A percentile compares a stretch with the other conserved stretches of the same genome.
These are phyloP conservation scores for Taenioides sp. DNA, from an alignment of 2,797 vertebrate genomes.

Conservation along the genomic window DNA sequence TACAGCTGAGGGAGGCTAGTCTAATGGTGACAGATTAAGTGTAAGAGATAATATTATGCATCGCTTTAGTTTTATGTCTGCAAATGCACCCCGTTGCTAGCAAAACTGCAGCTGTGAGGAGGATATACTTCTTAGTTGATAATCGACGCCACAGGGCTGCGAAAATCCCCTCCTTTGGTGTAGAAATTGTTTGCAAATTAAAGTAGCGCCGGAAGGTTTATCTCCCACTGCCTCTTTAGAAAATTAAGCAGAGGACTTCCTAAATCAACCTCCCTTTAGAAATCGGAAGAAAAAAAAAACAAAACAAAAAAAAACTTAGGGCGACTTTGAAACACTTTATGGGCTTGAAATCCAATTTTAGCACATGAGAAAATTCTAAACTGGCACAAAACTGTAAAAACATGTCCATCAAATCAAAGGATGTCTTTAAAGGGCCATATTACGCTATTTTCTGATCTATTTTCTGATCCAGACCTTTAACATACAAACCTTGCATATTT, in stretches of 20 bases:
- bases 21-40: conserved; percentile 25
- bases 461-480: no score
- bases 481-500: no score
- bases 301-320: no score
- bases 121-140: conserved; percentile 43
- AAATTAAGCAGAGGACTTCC: conserved; percentile 39
- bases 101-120: conserved; percentile 30
- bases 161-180: conserved; percentile 52
- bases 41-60: conserved; percentile 43
- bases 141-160: conserved; percentile 45
- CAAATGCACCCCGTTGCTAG: conserved; percentile 38
- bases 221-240: conserved; percentile 33
- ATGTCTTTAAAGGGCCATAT: conserved; percentile 15
- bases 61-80: conserved; percentile 36
- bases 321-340: conserved; percentile 25
- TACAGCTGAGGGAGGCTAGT: neutral
- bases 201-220: conserved; percentile 43
- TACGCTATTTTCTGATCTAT: no score
- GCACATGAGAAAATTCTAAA: conserved; percentile 39
- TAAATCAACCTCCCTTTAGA: conserved; percentile 28
- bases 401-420: conserved; percentile 50
- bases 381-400: conserved; percentile 28
- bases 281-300: conserved; percentile 18
- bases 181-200: conserved; percentile 66
- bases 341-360: conserved; percentile 34